phyloP scores from a whole-genome alignment of 2,113 vertebrate genomes.

The Bubo bubo region DNA sequence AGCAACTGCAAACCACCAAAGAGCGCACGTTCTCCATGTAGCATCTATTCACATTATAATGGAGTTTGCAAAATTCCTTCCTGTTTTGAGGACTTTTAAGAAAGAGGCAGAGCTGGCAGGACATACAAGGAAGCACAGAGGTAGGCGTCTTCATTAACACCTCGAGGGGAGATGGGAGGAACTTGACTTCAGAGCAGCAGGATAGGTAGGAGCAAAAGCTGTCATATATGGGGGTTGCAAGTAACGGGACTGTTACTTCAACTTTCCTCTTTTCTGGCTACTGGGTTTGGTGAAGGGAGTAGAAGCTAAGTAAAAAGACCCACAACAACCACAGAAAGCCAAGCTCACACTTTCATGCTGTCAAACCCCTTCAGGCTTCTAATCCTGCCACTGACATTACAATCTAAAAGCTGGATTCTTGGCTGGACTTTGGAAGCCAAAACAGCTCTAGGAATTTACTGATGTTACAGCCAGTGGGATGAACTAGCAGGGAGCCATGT shows the following conservation, averaged over 20 bases:
- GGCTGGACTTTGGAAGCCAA: background rate
- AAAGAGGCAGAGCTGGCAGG: background rate
- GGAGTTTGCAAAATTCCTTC: background rate
- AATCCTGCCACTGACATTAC: background rate
- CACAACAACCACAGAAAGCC: background rate
- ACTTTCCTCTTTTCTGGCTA: background rate
- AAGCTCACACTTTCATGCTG: background rate
- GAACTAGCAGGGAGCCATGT: background rate
- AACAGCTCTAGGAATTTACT: background rate
- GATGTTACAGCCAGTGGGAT: background rate
- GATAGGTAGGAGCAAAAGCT: background rate
- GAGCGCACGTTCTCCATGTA: accelerated
- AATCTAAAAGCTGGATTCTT: background rate
- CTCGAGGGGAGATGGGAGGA: background rate
- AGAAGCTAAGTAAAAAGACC: background rate
- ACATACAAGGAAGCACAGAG: accelerated
- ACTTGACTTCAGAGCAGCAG: background rate
- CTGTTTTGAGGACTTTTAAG: background rate
- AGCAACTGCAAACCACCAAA: background rate
- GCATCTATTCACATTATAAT: accelerated
- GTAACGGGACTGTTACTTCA: background rate
- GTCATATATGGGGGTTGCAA: background rate
- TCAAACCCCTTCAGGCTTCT: background rate
- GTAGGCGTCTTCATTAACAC: background rate
- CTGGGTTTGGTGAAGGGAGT: background rate